Percentiles rank a stretch among this genome's conserved stretches.
Evolutionary conservation across 2,797 vertebrate genomes (phyloP).

Genomic region (Danionella dracula): DNA sequence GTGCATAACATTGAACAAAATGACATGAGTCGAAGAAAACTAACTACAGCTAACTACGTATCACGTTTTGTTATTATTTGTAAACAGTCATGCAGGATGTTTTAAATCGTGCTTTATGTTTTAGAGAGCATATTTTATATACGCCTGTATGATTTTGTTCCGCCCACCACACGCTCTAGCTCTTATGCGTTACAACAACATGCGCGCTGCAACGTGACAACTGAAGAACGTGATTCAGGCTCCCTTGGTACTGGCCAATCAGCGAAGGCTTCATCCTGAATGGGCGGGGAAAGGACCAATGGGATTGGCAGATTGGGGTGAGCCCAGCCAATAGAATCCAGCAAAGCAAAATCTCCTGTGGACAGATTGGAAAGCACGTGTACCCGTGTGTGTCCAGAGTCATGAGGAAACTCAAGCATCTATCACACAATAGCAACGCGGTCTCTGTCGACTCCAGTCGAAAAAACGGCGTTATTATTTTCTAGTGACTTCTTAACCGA

Average conservation of each 20-base stretch:
- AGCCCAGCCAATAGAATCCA: slow-evolving; percentile 27
- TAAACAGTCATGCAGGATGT: no score
- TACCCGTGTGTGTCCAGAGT: slow-evolving; percentile 42
- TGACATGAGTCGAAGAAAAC: no score
- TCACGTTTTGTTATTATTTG: no score
- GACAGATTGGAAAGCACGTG: slow-evolving; percentile 37
- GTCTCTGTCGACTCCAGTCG: not conserved
- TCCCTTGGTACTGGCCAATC: slow-evolving; percentile 19
- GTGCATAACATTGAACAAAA: no score
- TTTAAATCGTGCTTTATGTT: no score
- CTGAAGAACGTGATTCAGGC: slow-evolving; percentile 22
- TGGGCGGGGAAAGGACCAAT: slow-evolving; percentile 20
- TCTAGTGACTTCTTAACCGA: not conserved
- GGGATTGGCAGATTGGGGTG: not conserved
- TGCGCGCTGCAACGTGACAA: slow-evolving; percentile 47
- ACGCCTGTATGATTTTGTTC: no score
- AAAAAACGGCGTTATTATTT: not conserved
- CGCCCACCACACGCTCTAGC: not conserved
- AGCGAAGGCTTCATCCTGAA: slow-evolving; percentile 1
- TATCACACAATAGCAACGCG: slow-evolving; percentile 3
- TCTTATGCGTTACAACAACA: slow-evolving; percentile 18
- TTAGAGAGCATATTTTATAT: no score
- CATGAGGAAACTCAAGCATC: slow-evolving; percentile 12
- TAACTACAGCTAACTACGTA: no score
- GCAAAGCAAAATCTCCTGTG: not conserved